phyloP scores from a whole-genome alignment of 2,797 vertebrate species.

The Acipenser transmontanus region DNA sequence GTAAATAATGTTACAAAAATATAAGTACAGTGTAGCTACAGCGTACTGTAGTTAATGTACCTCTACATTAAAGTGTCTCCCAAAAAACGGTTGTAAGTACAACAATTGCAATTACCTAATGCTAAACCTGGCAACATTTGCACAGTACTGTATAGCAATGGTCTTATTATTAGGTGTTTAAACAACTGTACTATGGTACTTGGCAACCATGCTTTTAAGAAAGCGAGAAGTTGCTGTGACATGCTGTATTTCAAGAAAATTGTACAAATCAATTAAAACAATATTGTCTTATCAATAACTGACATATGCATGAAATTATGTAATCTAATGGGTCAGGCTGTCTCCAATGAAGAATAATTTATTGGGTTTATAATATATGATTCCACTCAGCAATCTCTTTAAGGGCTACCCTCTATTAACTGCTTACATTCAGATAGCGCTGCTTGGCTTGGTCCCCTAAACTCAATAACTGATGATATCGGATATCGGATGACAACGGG shows the following conservation, averaged over 20 bases:
- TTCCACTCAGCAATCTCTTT: background rate
- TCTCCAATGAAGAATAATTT: background rate
- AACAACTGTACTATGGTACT: no score
- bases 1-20: no score
- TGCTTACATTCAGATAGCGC: background rate
- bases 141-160: no score
- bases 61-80: no score
- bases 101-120: no score
- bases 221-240: background rate
- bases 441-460: background rate
- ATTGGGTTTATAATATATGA: background rate
- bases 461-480: background rate
- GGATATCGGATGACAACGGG: background rate
- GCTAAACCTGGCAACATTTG: no score
- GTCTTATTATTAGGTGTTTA: no score
- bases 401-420: background rate
- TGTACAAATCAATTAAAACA: background rate
- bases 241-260: background rate
- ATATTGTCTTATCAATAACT: background rate
- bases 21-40: no score
- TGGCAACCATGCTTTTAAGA: background rate
- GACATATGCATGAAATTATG: background rate
- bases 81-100: no score
- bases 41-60: no score
- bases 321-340: background rate